Percentiles rank a stretch among this genome's conserved stretches.
Conservation (phyloP, 2,113 vertebrate genomes). For the Dipodomys merriami region DNA sequence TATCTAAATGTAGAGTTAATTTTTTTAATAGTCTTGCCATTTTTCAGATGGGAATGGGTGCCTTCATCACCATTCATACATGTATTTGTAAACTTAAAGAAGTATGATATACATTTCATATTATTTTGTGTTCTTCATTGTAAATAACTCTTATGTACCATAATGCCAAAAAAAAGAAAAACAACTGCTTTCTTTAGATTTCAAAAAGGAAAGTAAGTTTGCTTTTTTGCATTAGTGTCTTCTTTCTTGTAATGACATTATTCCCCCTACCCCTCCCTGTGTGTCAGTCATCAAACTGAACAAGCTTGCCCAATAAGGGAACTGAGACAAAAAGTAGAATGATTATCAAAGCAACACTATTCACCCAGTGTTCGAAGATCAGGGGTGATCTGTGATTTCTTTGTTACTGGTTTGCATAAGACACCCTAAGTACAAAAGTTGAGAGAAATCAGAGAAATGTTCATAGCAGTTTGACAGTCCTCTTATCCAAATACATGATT, state of each 20-base stretch:
- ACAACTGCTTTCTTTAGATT: conserved; percentile 4
- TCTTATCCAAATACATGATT: background rate
- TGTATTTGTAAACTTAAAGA: too few relatives aligned
- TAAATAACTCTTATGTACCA: too few relatives aligned
- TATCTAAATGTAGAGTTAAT: too few relatives aligned
- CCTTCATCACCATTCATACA: too few relatives aligned
- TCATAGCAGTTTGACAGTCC: background rate
- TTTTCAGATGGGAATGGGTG: too few relatives aligned
- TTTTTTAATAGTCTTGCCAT: too few relatives aligned
- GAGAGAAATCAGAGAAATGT: conserved; percentile 27
- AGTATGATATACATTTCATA: too few relatives aligned
- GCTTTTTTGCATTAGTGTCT: conserved; percentile 41
- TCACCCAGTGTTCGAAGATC: background rate
- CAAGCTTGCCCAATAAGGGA: background rate
- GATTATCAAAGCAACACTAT: background rate
- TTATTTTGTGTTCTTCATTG: too few relatives aligned
- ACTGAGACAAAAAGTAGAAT: background rate
- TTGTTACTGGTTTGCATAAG: background rate
- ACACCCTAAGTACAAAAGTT: background rate
- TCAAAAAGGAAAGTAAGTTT: background rate
- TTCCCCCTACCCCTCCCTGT: background rate
- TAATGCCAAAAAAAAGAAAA: too few relatives aligned
- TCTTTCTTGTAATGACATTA: background rate
- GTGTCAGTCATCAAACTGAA: background rate
- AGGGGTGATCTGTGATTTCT: background rate